phyloP scores from a whole-genome alignment of 1,140 invertebrate species.

The Danaus melanippus region DNA sequence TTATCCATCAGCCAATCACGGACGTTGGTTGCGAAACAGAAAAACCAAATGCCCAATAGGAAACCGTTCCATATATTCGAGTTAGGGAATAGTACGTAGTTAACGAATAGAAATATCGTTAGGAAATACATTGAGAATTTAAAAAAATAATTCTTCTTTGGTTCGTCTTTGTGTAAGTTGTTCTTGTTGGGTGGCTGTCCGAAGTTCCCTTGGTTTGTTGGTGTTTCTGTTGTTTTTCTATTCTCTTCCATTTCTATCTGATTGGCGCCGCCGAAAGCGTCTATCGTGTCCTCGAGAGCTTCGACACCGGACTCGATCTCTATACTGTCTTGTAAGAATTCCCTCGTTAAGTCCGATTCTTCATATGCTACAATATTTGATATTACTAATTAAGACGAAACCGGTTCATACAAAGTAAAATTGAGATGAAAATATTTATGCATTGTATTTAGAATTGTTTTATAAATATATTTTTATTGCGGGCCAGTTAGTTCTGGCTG shows the following conservation, averaged over 20 bases:
- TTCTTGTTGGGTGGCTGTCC: constrained; percentile 49
- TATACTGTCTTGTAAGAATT: constrained; percentile 44
- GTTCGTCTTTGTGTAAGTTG: constrained; percentile 27
- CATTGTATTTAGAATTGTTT: no score
- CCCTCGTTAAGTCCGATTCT: constrained; percentile 42
- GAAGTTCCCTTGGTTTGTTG: constrained; percentile 27
- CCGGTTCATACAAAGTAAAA: no score
- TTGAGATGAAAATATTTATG: no score
- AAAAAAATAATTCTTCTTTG: constrained; percentile 40
- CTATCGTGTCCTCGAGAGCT: constrained; percentile 62
- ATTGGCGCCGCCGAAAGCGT: constrained; percentile 43
- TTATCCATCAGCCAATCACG: constrained; percentile 57
- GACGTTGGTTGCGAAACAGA: constrained; percentile 43
- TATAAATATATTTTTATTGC: no score
- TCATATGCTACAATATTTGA: constrained; percentile 22
- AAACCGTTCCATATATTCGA: constrained; percentile 62
- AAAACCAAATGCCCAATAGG: constrained; percentile 61
- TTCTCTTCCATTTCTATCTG: constrained; percentile 22
- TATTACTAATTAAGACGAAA: no score
- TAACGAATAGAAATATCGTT: constrained; percentile 50
- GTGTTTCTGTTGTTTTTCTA: constrained; percentile 20
- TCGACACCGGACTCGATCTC: constrained; percentile 70
- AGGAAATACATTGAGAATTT: constrained; percentile 56
- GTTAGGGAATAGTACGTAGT: constrained; percentile 53
- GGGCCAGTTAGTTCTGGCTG: no score